These are phyloP conservation scores for Corythornis vintsioides DNA, from an alignment of 2,113 vertebrate species.

Conservation along the genomic window DNA sequence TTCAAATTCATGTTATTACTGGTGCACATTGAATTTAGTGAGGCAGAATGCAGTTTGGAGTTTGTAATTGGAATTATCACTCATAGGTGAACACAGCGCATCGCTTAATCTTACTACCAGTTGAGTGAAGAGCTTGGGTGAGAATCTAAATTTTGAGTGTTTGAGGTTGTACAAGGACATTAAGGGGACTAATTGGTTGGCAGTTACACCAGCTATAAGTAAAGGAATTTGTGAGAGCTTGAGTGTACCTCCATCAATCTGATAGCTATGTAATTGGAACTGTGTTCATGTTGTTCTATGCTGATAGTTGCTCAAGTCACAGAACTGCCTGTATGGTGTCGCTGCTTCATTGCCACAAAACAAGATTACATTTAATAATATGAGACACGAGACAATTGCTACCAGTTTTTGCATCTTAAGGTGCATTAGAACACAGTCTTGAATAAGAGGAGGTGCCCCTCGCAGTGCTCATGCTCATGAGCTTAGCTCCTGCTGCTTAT, in stretches of 20 bases:
- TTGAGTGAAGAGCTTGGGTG: not conserved
- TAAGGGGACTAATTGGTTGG: not conserved
- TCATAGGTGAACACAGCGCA: not conserved
- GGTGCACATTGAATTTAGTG: not conserved
- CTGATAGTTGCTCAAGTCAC: not conserved
- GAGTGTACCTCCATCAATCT: accelerated
- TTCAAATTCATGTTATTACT: not conserved
- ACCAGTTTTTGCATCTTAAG: not conserved
- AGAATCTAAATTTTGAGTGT: not conserved
- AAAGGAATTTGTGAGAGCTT: not conserved
- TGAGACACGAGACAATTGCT: not conserved
- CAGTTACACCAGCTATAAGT: not conserved
- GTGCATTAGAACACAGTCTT: not conserved
- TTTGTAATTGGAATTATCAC: not conserved
- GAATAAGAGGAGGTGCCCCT: not conserved
- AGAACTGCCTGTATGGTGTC: not conserved
- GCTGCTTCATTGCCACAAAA: not conserved
- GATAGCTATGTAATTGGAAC: not conserved
- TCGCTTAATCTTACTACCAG: not conserved
- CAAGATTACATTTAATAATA: no score
- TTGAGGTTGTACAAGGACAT: not conserved
- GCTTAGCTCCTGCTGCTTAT: not conserved
- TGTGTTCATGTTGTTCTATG: not conserved
- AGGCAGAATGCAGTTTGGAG: not conserved
- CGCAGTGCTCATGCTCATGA: no score